Evolutionary conservation across 2,797 vertebrate genomes (phyloP).

Genomic region (Crax fasciolata): DNA sequence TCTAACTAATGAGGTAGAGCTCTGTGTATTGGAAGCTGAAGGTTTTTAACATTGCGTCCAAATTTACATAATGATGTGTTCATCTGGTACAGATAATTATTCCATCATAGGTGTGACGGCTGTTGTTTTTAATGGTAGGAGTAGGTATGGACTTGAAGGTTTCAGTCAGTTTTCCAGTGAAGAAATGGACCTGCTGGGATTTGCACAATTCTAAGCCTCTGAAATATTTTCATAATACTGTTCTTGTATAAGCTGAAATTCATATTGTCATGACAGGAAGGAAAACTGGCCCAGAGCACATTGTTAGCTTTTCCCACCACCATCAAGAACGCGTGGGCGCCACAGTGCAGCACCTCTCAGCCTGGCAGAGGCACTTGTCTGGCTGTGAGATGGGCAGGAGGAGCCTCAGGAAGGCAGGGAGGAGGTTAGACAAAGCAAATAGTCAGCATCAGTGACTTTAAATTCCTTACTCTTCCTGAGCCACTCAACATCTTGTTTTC

Average conservation of each 20-base stretch:
- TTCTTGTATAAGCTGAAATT: not conserved
- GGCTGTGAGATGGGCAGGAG: not conserved
- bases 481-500: not conserved
- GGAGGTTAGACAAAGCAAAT: not conserved
- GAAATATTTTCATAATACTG: conserved; percentile 8
- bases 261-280: not conserved
- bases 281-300: not conserved
- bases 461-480: not conserved
- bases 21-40: not conserved
- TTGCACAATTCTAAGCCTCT: not conserved
- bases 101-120: not conserved
- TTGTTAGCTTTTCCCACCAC: not conserved
- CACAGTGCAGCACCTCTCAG: not conserved
- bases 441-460: not conserved
- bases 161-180: conserved; percentile 3
- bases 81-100: not conserved
- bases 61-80: not conserved
- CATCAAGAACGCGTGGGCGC: not conserved
- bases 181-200: not conserved
- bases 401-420: not conserved
- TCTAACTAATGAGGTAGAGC: not conserved
- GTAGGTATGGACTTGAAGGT: not conserved
- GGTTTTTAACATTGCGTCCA: not conserved
- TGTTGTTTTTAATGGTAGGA: not conserved
- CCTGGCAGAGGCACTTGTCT: not conserved